Evolutionary conservation across 2,113 vertebrate genomes (phyloP).

Genomic region (Lanius collurio): DNA sequence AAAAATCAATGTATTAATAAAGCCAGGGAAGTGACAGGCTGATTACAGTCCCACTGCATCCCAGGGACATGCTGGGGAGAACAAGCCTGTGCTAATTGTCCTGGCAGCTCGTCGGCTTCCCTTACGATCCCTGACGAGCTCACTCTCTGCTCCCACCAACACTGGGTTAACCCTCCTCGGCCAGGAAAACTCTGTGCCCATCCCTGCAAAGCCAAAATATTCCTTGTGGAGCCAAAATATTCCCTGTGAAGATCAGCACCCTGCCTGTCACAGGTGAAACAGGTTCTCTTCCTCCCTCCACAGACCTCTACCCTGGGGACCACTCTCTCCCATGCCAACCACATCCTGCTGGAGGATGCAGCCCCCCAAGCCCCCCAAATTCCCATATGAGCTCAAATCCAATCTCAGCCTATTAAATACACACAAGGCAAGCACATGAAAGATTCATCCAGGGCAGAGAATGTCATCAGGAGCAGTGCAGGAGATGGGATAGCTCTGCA

Average conservation of each 20-base stretch:
- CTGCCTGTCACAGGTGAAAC: rapidly evolving
- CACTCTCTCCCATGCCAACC: rapidly evolving
- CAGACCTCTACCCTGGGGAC: not conserved
- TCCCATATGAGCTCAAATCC: not conserved
- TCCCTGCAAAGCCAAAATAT: not conserved
- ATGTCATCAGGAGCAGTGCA: not conserved
- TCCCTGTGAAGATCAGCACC: not conserved
- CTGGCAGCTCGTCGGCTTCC: not conserved
- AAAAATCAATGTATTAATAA: constrained; percentile 27
- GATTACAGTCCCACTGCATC: not conserved
- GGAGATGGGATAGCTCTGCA: not conserved
- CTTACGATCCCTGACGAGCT: not conserved
- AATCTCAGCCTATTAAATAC: not conserved
- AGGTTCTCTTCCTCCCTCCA: not conserved
- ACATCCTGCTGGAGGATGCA: not conserved
- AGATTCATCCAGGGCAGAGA: not conserved
- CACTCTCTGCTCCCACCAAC: not conserved
- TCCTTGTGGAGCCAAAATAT: not conserved
- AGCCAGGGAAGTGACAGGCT: not conserved
- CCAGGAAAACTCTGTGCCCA: not conserved
- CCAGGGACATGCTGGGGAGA: not conserved
- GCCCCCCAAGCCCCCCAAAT: not conserved
- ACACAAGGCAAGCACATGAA: not conserved
- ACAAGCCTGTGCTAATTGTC: constrained; percentile 35
- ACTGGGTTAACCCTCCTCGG: not conserved